Base-by-base conservation (phyloP, 2,888 invertebrate species). In the Parapristionchus giblindavisi region DNA sequence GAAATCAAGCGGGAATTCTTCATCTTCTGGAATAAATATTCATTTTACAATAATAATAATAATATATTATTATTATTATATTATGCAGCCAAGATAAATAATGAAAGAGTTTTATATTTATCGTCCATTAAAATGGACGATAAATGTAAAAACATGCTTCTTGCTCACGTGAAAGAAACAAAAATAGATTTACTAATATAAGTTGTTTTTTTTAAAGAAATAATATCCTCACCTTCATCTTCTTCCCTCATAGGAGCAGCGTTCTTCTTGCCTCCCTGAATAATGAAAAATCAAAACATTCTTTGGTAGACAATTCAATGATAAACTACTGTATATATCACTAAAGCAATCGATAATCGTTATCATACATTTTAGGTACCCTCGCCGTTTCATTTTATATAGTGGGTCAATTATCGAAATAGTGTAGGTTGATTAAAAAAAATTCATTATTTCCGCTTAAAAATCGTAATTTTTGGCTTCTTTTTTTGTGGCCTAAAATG, bases 181-280 rank as follows among this genome's bases (percentile, higher is more conserved):
- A 21, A 11, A 14, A 14, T 48, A 48, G 14, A 48, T 48, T 48
- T 48, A 14, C 11, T 14, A 48, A 48, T 14, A 14, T 48, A 14
- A 48, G 21, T 48, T 48, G 11, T 14, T 48, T 14, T 21, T 14
- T 14, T 48, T 48, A 48, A 48, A 48, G 21, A 48, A 14, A 21
- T 21, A 48, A 14, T 24, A 14, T 24, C 6, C 54, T 54, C 54
- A 38, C n/a, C 63, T 40, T 63, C 63, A 27, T 24, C 40, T 24
- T 63, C 63, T 5, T 63, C 63, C n/a, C 38, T 63, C 63, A 40
- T 38, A 11, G 63, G 63, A 3, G 63, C 63, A 38, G 40, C 32
- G 6, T 24, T 40, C 63, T 63, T 63, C 24, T 14, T 32, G 6
- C 63, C n/a, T n/a, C n/a, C n/a, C n/a, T n/a, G n/a, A n/a, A n/a